Base-by-base conservation (phyloP, 2,797 vertebrate genomes). In the Enoplosus armatus region DNA sequence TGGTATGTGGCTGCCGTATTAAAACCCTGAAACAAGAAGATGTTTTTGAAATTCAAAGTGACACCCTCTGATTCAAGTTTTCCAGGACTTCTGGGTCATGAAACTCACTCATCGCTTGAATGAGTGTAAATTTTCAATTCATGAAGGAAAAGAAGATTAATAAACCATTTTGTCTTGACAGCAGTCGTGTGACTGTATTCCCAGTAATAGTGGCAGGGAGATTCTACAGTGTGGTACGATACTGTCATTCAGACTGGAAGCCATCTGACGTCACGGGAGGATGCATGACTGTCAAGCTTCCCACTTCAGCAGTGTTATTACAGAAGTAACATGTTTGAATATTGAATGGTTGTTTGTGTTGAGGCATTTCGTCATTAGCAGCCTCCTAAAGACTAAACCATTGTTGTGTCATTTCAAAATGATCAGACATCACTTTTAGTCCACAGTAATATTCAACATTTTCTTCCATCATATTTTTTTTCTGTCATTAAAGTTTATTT, bases 81-180 rank as follows among this genome's bases (percentile, higher is more conserved):
- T 82, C 69, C 82, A 73, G 78, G 83, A 79, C 43, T 22, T 54
- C 7, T 68, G 18, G 55, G 58, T 78, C 51, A 41, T 51, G 37
- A 72, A 78, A 45, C 45, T 24, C 31, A 11, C 56, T 79, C 54
- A 29, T 14, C 3, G 24, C 50, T 64, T 45, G 18, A 58, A 65
- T 41, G 39, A 54, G 29, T 68, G 39, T 50, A 37, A 8, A 54
- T 8, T 35, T 78, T 68, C 64, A 31, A 8, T 73, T 70, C n/a
- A 50, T 41, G 22, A 18, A 54, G 14, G 22, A 72, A 39, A 39
- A 45, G 8, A 51, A 12, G 50, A 65, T 55, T 18, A 61, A 45
- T 0, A 14, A 54, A 37, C 11, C 18, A 3, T 12, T 15, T 59
- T 54, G 55, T 27, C 12, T 3, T 45, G 58, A 27, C 31, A 41